These are phyloP conservation scores for Actinernus sp. DNA, from an alignment of 92 coral and sea anemone species.

Conservation along the genomic window DNA sequence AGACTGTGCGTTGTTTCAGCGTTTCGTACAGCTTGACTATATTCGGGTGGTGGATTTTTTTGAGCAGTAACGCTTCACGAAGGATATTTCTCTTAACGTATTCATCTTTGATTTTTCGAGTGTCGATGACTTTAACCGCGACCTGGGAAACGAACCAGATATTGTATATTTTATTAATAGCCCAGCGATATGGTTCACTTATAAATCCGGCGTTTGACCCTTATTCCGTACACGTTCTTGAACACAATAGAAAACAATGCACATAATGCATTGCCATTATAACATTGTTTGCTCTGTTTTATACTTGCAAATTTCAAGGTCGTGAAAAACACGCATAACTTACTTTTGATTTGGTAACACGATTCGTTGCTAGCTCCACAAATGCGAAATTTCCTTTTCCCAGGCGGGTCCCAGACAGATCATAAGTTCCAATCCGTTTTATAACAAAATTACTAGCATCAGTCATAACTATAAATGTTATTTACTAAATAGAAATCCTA, in stretches of 20 bases:
- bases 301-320: constrained; percentile 23
- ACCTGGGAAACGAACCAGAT: constrained; percentile 75
- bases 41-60: constrained; percentile 87
- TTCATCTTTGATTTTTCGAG: constrained; percentile 82
- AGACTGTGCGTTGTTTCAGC: constrained; percentile 71
- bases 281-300: constrained; percentile 40
- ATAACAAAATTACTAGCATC: constrained; percentile 62
- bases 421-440: constrained; percentile 93
- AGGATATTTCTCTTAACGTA: constrained; percentile 77
- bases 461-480: constrained; percentile 62
- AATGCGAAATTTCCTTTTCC: constrained; percentile 97
- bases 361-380: constrained; percentile 93
- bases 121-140: constrained; percentile 90
- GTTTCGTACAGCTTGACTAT: constrained; percentile 90
- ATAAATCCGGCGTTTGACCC: constrained; percentile 8
- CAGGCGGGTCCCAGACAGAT: constrained; percentile 79
- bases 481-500: constrained; percentile 6
- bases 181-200: constrained; percentile 10
- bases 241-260: constrained; percentile 56
- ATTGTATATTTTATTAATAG: constrained; percentile 10
- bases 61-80: constrained; percentile 88
- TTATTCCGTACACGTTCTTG: constrained; percentile 5
- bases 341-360: constrained; percentile 89
- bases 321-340: constrained; percentile 10
- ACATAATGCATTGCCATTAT: constrained; percentile 24